Conservation (phyloP, 2,113 vertebrate genomes). For the Ammodytes marinus region DNA sequence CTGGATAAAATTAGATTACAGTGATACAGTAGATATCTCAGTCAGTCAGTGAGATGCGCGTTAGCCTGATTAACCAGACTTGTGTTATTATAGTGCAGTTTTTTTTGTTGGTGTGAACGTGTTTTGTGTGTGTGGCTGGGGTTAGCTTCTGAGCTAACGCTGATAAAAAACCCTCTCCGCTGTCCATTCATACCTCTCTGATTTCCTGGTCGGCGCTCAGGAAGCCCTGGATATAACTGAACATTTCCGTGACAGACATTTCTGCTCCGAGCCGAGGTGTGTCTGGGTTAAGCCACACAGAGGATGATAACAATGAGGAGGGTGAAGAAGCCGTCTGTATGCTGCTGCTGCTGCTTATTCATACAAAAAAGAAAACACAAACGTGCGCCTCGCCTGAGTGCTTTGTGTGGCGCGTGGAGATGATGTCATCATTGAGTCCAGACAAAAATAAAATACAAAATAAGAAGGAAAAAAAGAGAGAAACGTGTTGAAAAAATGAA, state of each 20-base stretch:
- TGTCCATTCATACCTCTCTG: slow-evolving; percentile 86
- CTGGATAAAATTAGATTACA: no score
- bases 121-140: background rate
- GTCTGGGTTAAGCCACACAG: background rate
- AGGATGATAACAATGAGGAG: background rate
- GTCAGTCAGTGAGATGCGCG: background rate
- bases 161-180: background rate
- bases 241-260: slow-evolving; percentile 97
- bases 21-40: background rate
- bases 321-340: background rate
- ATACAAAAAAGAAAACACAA: slow-evolving; percentile 24
- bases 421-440: slow-evolving; percentile 25
- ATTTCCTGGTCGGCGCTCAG: slow-evolving; percentile 95
- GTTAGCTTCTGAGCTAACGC: slow-evolving; percentile 26
- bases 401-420: slow-evolving; percentile 29
- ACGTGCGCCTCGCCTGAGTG: slow-evolving; percentile 55
- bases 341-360: slow-evolving; percentile 9
- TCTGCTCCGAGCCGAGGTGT: background rate
- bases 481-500: no score
- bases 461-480: no score
- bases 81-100: background rate
- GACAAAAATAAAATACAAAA: no score
- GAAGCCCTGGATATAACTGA: slow-evolving; percentile 91
- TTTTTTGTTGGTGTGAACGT: background rate
- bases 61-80: background rate